phyloP scores from a whole-genome alignment of 2,113 vertebrate genomes.

The human (Homo sapiens) region GRCh38 chr16:17311001-17311500 shows the following conservation, averaged over 20 bases:
- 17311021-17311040: not conserved
- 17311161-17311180: not conserved
- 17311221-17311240: too few relatives aligned
- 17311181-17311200: not conserved
- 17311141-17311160: not conserved
- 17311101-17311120: not conserved
- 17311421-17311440: fast-evolving
- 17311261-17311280: not conserved
- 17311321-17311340: not conserved
- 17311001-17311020: not conserved
- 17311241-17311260: not conserved
- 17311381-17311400: fast-evolving
- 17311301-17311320: fast-evolving
- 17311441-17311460: fast-evolving
- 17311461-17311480: not conserved
- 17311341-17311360: too few relatives aligned
- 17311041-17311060: too few relatives aligned
- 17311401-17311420: fast-evolving
- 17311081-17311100: too few relatives aligned
- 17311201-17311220: not conserved
- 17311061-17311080: fast-evolving
- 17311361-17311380: not conserved
- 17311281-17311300: not conserved
- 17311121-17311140: not conserved
- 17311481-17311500: not conserved